These are phyloP conservation scores for Portunus trituberculatus DNA, from an alignment of 1,140 invertebrate species.

Conservation along the genomic window DNA sequence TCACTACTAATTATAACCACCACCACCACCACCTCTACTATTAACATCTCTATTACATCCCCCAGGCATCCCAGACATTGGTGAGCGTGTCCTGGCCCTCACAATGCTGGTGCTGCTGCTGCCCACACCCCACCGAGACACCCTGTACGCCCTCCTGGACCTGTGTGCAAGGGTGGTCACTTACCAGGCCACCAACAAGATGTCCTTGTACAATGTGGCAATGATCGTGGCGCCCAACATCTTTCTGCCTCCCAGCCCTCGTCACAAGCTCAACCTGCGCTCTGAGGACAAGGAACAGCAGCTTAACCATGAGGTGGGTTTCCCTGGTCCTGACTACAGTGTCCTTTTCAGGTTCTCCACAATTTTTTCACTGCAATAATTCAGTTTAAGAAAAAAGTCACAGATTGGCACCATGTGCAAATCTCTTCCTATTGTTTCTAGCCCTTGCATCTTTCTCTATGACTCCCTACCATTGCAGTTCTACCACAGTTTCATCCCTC, in stretches of 20 bases:
- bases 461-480: too few relatives aligned
- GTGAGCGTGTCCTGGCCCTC: slow-evolving; percentile 84
- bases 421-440: too few relatives aligned
- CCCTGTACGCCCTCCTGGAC: slow-evolving; percentile 87
- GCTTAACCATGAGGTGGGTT: slow-evolving; percentile 66
- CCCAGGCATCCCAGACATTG: slow-evolving; percentile 77
- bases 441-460: too few relatives aligned
- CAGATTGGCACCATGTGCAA: too few relatives aligned
- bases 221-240: slow-evolving; percentile 96
- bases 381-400: too few relatives aligned
- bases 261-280: slow-evolving; percentile 65
- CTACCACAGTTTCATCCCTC: too few relatives aligned
- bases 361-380: too few relatives aligned
- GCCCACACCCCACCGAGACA: slow-evolving; percentile 90
- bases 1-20: too few relatives aligned
- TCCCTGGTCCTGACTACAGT: background rate
- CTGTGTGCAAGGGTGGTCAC: slow-evolving; percentile 89
- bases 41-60: too few relatives aligned
- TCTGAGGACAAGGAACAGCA: slow-evolving; percentile 74
- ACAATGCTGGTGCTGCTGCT: slow-evolving; percentile 91
- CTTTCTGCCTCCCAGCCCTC: slow-evolving; percentile 85
- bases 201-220: slow-evolving; percentile 93
- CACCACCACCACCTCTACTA: too few relatives aligned
- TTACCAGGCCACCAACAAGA: slow-evolving; percentile 89
- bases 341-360: too few relatives aligned